A percentile compares a stretch with the other conserved stretches of the same genome.
Conservation (phyloP, 2,797 vertebrate genomes). For the Cryptoprocta ferox region DNA sequence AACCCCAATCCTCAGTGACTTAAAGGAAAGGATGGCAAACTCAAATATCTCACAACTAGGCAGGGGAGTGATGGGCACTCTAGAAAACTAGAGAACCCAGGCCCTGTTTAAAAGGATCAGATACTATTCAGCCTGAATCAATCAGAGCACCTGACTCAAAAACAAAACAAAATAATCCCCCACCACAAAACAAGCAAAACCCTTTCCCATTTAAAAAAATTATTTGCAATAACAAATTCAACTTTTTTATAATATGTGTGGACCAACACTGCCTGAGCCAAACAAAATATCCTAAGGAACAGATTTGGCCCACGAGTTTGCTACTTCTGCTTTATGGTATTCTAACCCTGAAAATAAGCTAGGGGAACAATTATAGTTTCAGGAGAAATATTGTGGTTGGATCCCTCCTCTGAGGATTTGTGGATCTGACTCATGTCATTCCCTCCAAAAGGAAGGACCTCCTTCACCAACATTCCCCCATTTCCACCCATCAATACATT, state of each 20-base stretch:
- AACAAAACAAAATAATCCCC: neutral
- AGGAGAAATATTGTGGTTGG: neutral
- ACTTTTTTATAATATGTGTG: neutral
- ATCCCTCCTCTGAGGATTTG: neutral
- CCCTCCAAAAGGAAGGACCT: neutral
- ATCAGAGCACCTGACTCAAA: neutral
- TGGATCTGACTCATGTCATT: neutral
- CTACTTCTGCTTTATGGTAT: neutral
- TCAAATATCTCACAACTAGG: neutral
- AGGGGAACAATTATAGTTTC: neutral
- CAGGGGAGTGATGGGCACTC: neutral
- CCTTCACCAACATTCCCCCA: neutral
- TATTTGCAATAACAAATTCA: neutral
- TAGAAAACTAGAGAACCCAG: neutral
- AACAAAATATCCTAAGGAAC: neutral
- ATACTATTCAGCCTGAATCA: neutral
- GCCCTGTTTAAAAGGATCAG: neutral
- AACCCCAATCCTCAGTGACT: neutral
- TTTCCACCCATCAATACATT: neutral
- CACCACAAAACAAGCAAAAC: neutral
- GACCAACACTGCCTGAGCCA: neutral
- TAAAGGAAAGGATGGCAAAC: neutral
- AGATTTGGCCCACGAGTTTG: neutral
- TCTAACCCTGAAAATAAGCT: constrained; percentile 4
- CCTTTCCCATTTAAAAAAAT: neutral